These are phyloP conservation scores for Coenonympha arcania DNA, from an alignment of 2,888 invertebrate species.

Conservation along the genomic window DNA sequence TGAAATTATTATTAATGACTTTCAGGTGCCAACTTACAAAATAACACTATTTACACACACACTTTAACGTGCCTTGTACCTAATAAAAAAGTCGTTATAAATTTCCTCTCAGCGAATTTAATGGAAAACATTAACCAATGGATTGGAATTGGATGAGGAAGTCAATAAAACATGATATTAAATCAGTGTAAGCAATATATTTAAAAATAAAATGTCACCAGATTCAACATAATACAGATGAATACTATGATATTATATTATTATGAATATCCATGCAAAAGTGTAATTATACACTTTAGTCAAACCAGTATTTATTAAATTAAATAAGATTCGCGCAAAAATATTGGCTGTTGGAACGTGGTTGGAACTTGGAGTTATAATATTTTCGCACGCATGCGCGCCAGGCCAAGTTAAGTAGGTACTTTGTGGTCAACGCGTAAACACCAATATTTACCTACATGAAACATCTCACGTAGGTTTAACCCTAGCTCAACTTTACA, in stretches of 20 bases:
- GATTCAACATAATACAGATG: constrained; percentile 39
- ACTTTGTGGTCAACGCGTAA: too few relatives aligned
- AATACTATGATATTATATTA: too few relatives aligned
- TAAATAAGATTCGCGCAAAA: constrained; percentile 2
- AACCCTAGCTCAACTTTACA: too few relatives aligned
- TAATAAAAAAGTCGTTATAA: neutral
- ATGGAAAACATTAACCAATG: too few relatives aligned
- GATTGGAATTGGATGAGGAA: neutral
- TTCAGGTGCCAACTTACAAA: neutral
- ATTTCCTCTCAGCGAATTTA: too few relatives aligned
- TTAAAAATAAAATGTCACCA: constrained; percentile 40
- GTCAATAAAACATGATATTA: constrained; percentile 36
- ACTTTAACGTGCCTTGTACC: neutral
- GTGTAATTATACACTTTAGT: too few relatives aligned
- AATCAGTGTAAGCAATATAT: constrained; percentile 45
- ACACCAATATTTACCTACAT: too few relatives aligned
- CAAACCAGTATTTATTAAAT: constrained; percentile 8
- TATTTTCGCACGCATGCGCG: too few relatives aligned
- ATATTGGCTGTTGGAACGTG: too few relatives aligned
- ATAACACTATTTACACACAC: neutral
- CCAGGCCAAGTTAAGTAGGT: too few relatives aligned
- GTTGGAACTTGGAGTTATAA: too few relatives aligned
- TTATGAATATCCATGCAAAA: constrained; percentile 36
- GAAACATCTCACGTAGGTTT: too few relatives aligned
- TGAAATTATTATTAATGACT: neutral